Evolutionary conservation across 1,140 invertebrate genomes (phyloP).

Genomic region (Ostrea edulis): DNA sequence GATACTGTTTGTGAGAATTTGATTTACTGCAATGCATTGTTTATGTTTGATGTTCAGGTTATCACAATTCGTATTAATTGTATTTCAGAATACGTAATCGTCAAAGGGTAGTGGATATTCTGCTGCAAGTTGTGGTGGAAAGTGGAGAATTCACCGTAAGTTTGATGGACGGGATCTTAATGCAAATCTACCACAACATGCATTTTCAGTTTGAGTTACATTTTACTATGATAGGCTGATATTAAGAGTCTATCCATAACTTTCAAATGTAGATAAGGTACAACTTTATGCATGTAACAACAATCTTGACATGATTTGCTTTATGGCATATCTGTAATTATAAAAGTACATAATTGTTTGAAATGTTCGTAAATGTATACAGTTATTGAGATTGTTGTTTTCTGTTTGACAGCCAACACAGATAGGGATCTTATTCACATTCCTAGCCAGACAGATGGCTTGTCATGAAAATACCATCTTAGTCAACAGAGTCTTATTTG

Average conservation of each 20-base stretch:
- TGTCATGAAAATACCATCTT: conserved; percentile 80
- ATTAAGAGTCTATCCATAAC: too few relatives aligned
- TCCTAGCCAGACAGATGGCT: conserved; percentile 86
- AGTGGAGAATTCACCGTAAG: conserved; percentile 83
- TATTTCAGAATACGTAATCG: conserved; percentile 79
- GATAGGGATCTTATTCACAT: conserved; percentile 87
- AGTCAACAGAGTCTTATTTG: conserved; percentile 82
- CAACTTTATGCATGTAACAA: too few relatives aligned
- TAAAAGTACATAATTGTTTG: neutral
- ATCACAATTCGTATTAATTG: too few relatives aligned
- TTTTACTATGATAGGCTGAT: neutral
- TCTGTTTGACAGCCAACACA: conserved; percentile 80
- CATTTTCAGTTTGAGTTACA: neutral
- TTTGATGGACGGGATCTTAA: neutral
- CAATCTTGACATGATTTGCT: too few relatives aligned
- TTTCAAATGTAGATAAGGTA: too few relatives aligned
- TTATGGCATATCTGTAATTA: neutral
- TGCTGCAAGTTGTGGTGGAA: conserved; percentile 88
- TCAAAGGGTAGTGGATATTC: conserved; percentile 89
- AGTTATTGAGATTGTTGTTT: conserved; percentile 17
- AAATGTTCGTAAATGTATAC: neutral
- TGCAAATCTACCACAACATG: neutral
- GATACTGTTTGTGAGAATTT: too few relatives aligned
- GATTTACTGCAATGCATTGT: too few relatives aligned
- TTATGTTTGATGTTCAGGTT: too few relatives aligned